phyloP scores from a whole-genome alignment of 2,888 invertebrate genomes.

The Crioceris asparagi region DNA sequence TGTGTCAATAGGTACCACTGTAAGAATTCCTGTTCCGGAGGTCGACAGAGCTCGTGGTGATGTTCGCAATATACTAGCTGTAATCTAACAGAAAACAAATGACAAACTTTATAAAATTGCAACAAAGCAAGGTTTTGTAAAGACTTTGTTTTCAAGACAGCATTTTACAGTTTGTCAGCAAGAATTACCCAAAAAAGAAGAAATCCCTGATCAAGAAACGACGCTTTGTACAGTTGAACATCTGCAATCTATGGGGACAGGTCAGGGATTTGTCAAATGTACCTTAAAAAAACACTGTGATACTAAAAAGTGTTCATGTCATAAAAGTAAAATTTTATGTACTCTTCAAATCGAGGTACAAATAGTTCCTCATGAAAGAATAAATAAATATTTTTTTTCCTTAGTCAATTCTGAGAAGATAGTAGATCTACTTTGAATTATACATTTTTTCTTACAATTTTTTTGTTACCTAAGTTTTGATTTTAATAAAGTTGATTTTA shows the following conservation, averaged over 20 bases:
- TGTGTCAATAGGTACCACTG: no score
- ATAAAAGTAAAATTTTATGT: no score
- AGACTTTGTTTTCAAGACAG: not conserved
- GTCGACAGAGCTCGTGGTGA: conserved; percentile 7
- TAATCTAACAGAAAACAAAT: conserved; percentile 3
- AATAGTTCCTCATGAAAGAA: not conserved
- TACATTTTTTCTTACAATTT: no score
- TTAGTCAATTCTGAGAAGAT: not conserved
- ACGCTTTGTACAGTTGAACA: conserved; percentile 5
- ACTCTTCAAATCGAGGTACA: no score
- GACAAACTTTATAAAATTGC: conserved; percentile 5
- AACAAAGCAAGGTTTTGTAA: conserved; percentile 1
- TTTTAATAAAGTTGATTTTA: no score
- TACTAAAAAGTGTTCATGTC: not conserved
- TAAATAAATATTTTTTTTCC: not conserved
- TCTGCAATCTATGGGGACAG: not conserved
- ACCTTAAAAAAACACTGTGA: not conserved
- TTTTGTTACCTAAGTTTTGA: no score
- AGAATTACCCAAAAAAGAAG: conserved; percentile 1
- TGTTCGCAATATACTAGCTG: conserved; percentile 8
- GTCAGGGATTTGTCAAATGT: not conserved
- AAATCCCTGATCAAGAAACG: conserved; percentile 6
- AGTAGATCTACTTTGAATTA: no score
- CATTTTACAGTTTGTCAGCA: conserved; percentile 1
- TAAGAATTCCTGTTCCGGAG: conserved; percentile 3